phyloP scores from a whole-genome alignment of 2,888 invertebrate genomes.

The Zaprionus bogoriensis region DNA sequence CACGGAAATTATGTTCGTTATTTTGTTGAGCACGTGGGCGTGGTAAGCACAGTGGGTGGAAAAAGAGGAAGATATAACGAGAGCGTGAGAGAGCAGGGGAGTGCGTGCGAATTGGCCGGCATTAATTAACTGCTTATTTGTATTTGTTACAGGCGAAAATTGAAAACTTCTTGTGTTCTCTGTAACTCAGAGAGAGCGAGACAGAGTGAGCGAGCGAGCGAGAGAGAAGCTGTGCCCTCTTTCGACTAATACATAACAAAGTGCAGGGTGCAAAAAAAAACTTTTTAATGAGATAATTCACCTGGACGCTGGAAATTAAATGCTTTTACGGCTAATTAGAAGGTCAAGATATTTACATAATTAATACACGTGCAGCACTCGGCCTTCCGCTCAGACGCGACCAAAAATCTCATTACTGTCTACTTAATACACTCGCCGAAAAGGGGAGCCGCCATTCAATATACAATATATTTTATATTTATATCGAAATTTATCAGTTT shows the following conservation, averaged over 20 bases:
- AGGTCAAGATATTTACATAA: constrained; percentile 62
- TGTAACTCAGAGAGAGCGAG: background rate
- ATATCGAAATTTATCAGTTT: background rate
- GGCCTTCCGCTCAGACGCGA: background rate
- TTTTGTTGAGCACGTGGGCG: constrained; percentile 16
- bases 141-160: constrained; percentile 45
- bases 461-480: background rate
- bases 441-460: background rate
- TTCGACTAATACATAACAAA: background rate
- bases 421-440: background rate
- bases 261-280: constrained; percentile 23
- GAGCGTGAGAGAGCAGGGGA: constrained; percentile 6
- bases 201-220: background rate
- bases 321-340: constrained; percentile 60
- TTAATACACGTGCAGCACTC: constrained; percentile 44
- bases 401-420: constrained; percentile 18
- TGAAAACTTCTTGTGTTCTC: constrained; percentile 40
- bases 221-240: no score
- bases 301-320: constrained; percentile 48
- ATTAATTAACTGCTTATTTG: constrained; percentile 72
- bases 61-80: no score
- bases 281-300: constrained; percentile 65
- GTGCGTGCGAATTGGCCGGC: constrained; percentile 28
- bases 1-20: constrained; percentile 65
- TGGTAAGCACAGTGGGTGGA: background rate